Conservation (phyloP, 2,113 vertebrate species). For the Erpornis zantholeuca region DNA sequence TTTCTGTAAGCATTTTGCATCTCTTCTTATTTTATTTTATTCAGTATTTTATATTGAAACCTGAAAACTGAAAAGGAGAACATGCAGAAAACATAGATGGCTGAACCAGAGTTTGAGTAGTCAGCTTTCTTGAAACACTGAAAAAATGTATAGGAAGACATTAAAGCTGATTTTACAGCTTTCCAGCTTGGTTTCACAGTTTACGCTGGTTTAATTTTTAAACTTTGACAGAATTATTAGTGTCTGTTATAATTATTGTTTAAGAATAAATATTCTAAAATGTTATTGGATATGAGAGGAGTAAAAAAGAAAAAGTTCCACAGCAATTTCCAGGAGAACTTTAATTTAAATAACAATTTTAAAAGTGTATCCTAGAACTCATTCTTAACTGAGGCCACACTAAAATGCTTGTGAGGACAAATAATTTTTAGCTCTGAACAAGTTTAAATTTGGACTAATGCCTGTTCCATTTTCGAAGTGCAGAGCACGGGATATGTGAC, state of each 20-base stretch:
- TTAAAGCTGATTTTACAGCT: neutral
- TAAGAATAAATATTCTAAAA: neutral
- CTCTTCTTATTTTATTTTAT: no score
- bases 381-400: neutral
- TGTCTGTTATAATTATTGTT: neutral
- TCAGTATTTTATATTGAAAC: neutral
- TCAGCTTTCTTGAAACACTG: neutral
- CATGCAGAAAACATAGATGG: neutral
- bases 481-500: neutral
- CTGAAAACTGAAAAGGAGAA: neutral
- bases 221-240: neutral
- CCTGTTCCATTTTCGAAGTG: neutral
- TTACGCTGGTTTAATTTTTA: neutral
- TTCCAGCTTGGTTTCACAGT: neutral
- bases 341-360: neutral
- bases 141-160: neutral
- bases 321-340: neutral
- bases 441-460: neutral
- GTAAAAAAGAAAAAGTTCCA: neutral
- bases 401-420: neutral
- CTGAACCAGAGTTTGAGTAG: neutral
- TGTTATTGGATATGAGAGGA: neutral
- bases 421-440: neutral
- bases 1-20: neutral
- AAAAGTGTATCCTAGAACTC: neutral